phyloP scores from a whole-genome alignment of 2,888 invertebrate species.

The Polymixis flavicincta region DNA sequence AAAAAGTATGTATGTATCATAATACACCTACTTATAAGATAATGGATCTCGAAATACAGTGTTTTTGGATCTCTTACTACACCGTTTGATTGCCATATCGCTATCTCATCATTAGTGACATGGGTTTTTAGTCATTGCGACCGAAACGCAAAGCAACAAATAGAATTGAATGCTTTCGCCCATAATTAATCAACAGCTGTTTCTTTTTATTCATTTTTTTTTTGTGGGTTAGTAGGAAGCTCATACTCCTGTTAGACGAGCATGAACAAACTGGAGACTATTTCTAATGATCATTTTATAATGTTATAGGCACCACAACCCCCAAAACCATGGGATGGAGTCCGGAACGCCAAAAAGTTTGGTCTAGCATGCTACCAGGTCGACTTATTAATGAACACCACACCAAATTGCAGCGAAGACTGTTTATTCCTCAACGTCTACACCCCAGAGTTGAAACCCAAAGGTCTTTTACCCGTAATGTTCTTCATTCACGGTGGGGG shows the following conservation, averaged over 20 bases:
- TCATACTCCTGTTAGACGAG: neutral
- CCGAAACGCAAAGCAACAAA: too few relatives aligned
- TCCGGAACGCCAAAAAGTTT: constrained; percentile 74
- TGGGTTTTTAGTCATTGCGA: neutral
- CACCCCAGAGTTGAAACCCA: constrained; percentile 71
- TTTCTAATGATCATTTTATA: neutral
- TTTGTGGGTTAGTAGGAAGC: neutral
- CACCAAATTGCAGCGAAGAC: constrained; percentile 72
- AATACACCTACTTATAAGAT: neutral
- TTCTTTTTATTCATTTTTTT: too few relatives aligned
- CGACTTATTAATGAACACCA: constrained; percentile 30
- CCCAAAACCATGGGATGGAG: constrained; percentile 74
- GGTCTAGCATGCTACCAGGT: constrained; percentile 75
- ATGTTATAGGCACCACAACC: constrained; percentile 70
- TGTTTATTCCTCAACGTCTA: constrained; percentile 82
- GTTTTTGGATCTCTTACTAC: too few relatives aligned
- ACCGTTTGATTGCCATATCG: too few relatives aligned
- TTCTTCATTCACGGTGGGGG: constrained; percentile 79
- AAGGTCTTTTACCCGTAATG: constrained; percentile 74
- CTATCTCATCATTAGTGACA: too few relatives aligned
- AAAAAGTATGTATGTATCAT: neutral
- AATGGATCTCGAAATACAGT: neutral
- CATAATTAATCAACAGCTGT: too few relatives aligned
- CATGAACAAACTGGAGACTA: neutral
- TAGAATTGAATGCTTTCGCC: too few relatives aligned